These are phyloP conservation scores for Philopotamus ludificatus DNA, from an alignment of 1,140 invertebrate genomes.

Conservation along the genomic window DNA sequence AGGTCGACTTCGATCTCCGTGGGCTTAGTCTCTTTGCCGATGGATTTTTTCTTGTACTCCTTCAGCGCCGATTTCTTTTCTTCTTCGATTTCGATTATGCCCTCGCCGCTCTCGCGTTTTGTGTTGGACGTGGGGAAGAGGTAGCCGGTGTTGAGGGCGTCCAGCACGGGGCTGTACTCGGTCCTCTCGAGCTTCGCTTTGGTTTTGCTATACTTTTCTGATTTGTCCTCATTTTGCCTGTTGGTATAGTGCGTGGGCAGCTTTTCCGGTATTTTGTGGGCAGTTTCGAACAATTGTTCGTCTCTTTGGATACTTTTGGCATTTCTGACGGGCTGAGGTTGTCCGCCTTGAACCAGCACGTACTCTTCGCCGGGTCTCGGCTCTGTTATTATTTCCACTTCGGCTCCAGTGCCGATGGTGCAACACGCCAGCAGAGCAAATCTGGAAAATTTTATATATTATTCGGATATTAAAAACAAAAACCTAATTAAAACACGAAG, in stretches of 20 bases:
- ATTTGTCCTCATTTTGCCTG: conserved; percentile 36
- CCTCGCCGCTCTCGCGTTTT: conserved; percentile 44
- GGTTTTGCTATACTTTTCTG: conserved; percentile 31
- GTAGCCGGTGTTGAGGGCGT: conserved; percentile 25
- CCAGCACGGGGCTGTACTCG: conserved; percentile 29
- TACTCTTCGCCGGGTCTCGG: conserved; percentile 57
- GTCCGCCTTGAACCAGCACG: conserved; percentile 54
- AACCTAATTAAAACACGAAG: no score
- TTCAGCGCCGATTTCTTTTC: conserved; percentile 51
- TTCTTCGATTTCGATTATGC: conserved; percentile 53
- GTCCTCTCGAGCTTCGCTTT: conserved; percentile 29
- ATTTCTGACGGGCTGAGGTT: conserved; percentile 48
- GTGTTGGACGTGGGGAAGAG: conserved; percentile 7
- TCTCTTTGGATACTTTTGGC: neutral
- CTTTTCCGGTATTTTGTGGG: conserved; percentile 55
- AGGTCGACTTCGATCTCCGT: conserved; percentile 53
- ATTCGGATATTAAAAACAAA: no score
- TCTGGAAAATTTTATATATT: no score
- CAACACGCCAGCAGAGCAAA: conserved; percentile 44
- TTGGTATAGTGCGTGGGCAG: conserved; percentile 47
- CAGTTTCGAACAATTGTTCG: conserved; percentile 46
- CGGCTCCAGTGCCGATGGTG: conserved; percentile 45
- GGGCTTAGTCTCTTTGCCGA: conserved; percentile 19
- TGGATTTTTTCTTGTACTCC: conserved; percentile 48
- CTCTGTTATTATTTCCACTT: conserved; percentile 57